phyloP scores from a whole-genome alignment of 2,113 vertebrate species.

The Cephalopterus ornatus region DNA sequence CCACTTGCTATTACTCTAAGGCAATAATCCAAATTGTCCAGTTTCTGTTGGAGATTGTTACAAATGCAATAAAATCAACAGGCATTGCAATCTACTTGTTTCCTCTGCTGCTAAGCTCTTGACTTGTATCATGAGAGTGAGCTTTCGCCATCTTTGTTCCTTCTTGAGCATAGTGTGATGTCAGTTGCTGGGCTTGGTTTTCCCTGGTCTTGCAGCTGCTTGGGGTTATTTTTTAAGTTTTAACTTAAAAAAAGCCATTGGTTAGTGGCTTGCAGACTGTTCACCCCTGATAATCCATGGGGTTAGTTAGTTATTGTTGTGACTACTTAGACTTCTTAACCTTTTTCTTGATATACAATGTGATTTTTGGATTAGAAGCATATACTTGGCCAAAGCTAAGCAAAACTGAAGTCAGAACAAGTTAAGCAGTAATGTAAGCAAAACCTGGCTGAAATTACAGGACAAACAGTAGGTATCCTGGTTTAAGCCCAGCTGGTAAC shows the following conservation, averaged over 20 bases:
- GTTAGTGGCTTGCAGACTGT: background rate
- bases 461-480: background rate
- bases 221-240: background rate
- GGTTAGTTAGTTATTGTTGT: background rate
- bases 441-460: background rate
- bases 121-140: background rate
- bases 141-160: background rate
- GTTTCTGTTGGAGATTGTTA: background rate
- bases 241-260: background rate
- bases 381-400: background rate
- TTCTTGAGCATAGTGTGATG: background rate
- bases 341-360: background rate
- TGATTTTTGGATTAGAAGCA: background rate
- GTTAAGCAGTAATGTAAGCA: background rate
- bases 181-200: background rate
- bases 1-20: background rate
- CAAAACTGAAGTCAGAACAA: background rate
- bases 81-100: background rate
- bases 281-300: background rate
- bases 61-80: background rate
- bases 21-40: background rate
- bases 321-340: background rate
- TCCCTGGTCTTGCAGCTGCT: background rate
- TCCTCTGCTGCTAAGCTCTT: background rate
- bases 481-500: background rate